Evolutionary conservation across 35 echinoderm and acorn worm species (phyloP).

Genomic region (Acanthaster planci): DNA sequence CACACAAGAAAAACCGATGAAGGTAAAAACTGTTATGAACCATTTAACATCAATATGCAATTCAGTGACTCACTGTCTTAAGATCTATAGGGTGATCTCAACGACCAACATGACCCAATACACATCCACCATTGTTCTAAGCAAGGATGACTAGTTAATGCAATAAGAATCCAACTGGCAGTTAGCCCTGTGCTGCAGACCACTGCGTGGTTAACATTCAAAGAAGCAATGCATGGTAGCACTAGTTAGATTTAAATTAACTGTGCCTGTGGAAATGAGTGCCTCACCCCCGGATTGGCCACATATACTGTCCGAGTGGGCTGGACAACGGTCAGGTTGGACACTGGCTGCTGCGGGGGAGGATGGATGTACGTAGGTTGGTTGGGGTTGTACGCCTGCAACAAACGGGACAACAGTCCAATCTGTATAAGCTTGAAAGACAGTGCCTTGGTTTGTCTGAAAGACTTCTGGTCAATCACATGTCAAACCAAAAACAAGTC

Average conservation of each 20-base stretch:
- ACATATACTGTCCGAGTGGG: not conserved
- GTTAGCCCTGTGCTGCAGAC: too few species aligned
- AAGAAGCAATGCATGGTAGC: too few species aligned
- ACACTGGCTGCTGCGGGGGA: not conserved
- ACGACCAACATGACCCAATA: not conserved
- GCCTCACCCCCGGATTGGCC: not conserved
- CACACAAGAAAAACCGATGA: too few species aligned
- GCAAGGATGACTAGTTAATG: not conserved
- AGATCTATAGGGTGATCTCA: not conserved
- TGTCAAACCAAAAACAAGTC: not conserved
- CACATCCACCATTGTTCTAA: not conserved
- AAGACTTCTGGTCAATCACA: not conserved
- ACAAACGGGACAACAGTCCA: not conserved
- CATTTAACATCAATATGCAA: not conserved
- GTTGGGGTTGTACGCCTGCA: not conserved
- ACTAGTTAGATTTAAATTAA: too few species aligned
- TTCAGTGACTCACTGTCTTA: not conserved
- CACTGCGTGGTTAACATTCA: too few species aligned
- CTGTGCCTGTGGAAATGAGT: not conserved
- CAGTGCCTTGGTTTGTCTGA: not conserved
- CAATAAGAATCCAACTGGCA: too few species aligned
- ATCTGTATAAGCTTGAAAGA: not conserved
- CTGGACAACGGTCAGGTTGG: constrained; percentile 20
- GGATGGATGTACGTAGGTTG: constrained; percentile 6
- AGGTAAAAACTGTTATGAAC: not conserved